Evolutionary conservation across 2,888 invertebrate species (phyloP), one percentile per base, ranked within the genome.

Genomic region (Stenchaetothrips biformis): DNA sequence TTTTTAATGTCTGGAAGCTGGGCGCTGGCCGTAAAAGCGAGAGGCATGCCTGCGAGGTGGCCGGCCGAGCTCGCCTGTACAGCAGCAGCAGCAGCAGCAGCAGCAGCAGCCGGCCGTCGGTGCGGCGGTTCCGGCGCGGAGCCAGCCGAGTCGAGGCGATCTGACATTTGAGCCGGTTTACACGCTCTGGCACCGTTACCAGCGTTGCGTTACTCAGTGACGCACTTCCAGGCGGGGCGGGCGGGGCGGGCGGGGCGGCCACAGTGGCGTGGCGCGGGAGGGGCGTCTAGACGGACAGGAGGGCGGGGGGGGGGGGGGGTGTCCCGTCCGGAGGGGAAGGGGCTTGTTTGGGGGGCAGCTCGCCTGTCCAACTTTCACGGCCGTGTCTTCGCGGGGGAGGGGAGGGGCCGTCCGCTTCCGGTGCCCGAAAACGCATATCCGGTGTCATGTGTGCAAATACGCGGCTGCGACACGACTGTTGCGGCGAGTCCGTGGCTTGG

Each of bases 351-450:
- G 67, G 67, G 21, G 25, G 11, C 67, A 37, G 37, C 25, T 21
- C 21, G 67, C 25, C 67, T 25, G 67, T 74, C 67, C 25, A 74
- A 74, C 67, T 74, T 74, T 74, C 67, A 74, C 67, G 67, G 59
- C 59, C 59, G 59, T 13, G 59, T 0, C 37, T 37, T 37, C 21
- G 25, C 67, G 67, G 7, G 67, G 11, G 25, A 21, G 67, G 67
- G 25, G 67, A 25, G 11, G 67, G 67, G 53, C 67, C 21, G 67
- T 53, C 53, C 67, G 25, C 67, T 74, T 74, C 67, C 67, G 67
- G 18, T 67, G 67, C 21, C 67, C 21, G 21, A 67, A 53, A 67
- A n/a, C 21, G 67, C 67, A 67, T 67, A 67, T 67, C 67, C 67
- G 67, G 67, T 74, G 8, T 74, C 67, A 74, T 25, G 25, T 74